Percentiles rank a stretch among this genome's conserved stretches.
phyloP scores from a whole-genome alignment of 2,888 invertebrate species.

The Chorisops tibialis region DNA sequence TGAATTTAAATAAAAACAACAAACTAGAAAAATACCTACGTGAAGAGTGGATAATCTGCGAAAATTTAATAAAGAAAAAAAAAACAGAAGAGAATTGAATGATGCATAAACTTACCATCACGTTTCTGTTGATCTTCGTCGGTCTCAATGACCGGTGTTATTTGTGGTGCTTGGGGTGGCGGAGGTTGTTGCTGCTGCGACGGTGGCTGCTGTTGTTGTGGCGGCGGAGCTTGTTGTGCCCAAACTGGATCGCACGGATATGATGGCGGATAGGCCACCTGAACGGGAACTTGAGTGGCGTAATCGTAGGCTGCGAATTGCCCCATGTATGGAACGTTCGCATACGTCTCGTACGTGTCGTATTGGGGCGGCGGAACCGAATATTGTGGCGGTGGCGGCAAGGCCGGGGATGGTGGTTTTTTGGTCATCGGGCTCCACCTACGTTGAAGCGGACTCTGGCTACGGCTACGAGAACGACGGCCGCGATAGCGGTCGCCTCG shows the following conservation, averaged over 20 bases:
- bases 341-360: conserved; percentile 41
- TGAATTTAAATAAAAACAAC: conserved; percentile 2
- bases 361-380: conserved; percentile 41
- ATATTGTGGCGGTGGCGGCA: conserved; percentile 35
- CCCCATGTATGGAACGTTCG: conserved; percentile 40
- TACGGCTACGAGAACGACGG: conserved; percentile 40
- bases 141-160: conserved; percentile 8
- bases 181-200: background rate
- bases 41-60: background rate
- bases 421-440: conserved; percentile 38
- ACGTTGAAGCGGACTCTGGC: conserved; percentile 40
- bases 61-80: background rate
- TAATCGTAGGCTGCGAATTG: conserved; percentile 39
- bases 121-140: conserved; percentile 41
- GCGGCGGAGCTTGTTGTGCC: conserved; percentile 6
- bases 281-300: conserved; percentile 38
- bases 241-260: conserved; percentile 35
- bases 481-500: conserved; percentile 38
- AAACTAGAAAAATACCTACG: conserved; percentile 3
- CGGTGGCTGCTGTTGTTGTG: conserved; percentile 20
- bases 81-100: no score
- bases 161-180: conserved; percentile 31
- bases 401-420: conserved; percentile 38
- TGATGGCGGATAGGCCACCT: conserved; percentile 40
- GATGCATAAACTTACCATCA: conserved; percentile 46